Percentiles rank a stretch among this genome's conserved stretches.
These are phyloP conservation scores for Therioaphis trifolii DNA, from an alignment of 2,888 invertebrate genomes.

Conservation along the genomic window DNA sequence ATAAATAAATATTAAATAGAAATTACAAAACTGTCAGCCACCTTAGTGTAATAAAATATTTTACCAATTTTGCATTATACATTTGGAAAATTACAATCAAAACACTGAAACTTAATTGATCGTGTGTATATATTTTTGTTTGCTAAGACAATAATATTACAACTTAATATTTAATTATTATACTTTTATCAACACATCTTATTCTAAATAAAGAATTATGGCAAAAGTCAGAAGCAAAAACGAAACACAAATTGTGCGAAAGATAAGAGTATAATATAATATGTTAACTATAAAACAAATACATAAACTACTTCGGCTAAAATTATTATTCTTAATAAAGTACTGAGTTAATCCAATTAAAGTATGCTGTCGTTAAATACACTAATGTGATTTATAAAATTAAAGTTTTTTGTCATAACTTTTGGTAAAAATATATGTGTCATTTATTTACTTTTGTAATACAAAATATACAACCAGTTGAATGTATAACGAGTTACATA, in stretches of 20 bases:
- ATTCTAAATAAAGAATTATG: constrained; percentile 19
- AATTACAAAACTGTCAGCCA: constrained; percentile 58
- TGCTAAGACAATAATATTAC: constrained; percentile 34
- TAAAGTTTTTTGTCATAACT: background rate
- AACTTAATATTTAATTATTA: constrained; percentile 39
- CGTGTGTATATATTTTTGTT: constrained; percentile 38
- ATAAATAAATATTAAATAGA: constrained; percentile 55
- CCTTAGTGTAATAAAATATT: constrained; percentile 52
- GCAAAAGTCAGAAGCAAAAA: constrained; percentile 40
- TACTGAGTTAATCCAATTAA: background rate
- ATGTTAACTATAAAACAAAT: background rate
- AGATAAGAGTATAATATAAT: background rate
- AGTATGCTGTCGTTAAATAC: no score
- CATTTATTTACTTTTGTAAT: no score
- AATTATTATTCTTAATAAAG: background rate
- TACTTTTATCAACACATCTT: constrained; percentile 42
- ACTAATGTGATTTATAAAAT: background rate
- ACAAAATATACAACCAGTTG: background rate
- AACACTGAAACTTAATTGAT: constrained; percentile 55
- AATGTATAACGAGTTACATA: background rate
- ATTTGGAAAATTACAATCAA: constrained; percentile 35
- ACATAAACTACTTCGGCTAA: background rate
- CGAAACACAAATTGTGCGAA: constrained; percentile 1
- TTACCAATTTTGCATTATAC: constrained; percentile 51
- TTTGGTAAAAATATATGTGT: background rate